phyloP scores from a whole-genome alignment of 2,113 vertebrate species.

The Atrichornis clamosus region DNA sequence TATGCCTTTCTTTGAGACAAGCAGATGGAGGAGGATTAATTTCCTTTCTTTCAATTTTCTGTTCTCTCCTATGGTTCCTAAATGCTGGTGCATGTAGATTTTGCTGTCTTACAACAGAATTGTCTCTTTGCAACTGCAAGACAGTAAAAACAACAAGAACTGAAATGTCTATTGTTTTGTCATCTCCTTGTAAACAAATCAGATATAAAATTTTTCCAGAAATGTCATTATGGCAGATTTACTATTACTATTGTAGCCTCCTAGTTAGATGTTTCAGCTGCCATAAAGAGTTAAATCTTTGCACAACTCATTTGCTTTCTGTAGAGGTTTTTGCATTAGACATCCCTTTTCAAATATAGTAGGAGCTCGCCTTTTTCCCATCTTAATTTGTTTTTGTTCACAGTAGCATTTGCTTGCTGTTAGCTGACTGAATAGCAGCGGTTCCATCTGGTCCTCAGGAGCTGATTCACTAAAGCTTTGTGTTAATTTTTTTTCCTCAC shows the following conservation, averaged over 20 bases:
- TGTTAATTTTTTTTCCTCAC: neutral
- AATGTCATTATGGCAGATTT: neutral
- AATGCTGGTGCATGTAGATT: constrained; percentile 20
- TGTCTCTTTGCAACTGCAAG: neutral
- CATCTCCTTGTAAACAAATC: constrained; percentile 23
- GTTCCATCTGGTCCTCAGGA: neutral
- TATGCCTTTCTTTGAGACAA: constrained; percentile 49
- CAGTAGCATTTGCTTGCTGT: neutral
- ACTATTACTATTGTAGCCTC: neutral
- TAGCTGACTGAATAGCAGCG: neutral
- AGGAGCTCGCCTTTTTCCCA: neutral
- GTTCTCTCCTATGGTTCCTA: neutral
- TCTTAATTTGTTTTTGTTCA: neutral
- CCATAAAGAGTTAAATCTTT: neutral
- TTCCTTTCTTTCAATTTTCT: constrained; percentile 19
- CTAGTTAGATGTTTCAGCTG: neutral
- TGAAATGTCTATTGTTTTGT: constrained; percentile 34
- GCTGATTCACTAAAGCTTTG: neutral
- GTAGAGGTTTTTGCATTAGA: neutral
- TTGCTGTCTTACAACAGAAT: constrained; percentile 7
- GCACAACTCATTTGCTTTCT: neutral
- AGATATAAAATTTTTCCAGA: constrained; percentile 15
- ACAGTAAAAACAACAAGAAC: constrained; percentile 14
- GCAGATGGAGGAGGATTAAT: constrained; percentile 23
- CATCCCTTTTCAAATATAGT: neutral